A percentile compares a stretch with the other conserved stretches of the same genome.
Conservation (phyloP, 2,113 vertebrate species). For the Sylvia atricapilla region DNA sequence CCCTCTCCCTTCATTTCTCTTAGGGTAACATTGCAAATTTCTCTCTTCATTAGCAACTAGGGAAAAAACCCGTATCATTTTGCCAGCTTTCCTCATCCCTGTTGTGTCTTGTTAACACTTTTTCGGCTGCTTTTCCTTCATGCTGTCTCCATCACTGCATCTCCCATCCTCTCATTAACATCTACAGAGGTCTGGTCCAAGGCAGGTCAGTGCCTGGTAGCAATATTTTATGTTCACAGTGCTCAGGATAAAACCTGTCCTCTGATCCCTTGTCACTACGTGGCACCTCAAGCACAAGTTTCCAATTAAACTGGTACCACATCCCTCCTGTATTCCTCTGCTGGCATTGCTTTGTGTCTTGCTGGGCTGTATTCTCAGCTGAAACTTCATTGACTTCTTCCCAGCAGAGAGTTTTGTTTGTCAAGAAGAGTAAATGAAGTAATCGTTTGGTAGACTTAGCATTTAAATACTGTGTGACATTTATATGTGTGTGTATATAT, state of each 20-base stretch:
- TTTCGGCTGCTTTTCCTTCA: background rate
- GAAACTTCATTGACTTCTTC: background rate
- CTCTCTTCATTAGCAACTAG: background rate
- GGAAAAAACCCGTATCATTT: background rate
- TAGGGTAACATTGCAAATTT: background rate
- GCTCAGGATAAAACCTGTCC: conserved; percentile 56
- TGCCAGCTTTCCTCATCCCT: background rate
- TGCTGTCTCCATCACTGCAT: background rate
- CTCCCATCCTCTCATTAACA: background rate
- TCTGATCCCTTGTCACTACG: conserved; percentile 13
- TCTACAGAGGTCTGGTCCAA: background rate
- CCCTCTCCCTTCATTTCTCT: background rate
- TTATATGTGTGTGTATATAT: conserved; percentile 55
- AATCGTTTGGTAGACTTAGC: conserved; percentile 14
- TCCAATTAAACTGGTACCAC: conserved; percentile 25
- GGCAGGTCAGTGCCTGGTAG: conserved; percentile 10
- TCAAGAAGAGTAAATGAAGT: conserved; percentile 31
- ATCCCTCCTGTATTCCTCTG: background rate
- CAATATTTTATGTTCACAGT: conserved; percentile 60
- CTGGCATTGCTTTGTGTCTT: background rate
- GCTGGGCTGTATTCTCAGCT: background rate
- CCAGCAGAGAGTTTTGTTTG: conserved; percentile 36
- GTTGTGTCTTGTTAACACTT: background rate
- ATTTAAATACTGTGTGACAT: conserved; percentile 67
- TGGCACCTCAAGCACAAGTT: conserved; percentile 63